Conservation (phyloP, 2,888 invertebrate species). For the Mimas tiliae region DNA sequence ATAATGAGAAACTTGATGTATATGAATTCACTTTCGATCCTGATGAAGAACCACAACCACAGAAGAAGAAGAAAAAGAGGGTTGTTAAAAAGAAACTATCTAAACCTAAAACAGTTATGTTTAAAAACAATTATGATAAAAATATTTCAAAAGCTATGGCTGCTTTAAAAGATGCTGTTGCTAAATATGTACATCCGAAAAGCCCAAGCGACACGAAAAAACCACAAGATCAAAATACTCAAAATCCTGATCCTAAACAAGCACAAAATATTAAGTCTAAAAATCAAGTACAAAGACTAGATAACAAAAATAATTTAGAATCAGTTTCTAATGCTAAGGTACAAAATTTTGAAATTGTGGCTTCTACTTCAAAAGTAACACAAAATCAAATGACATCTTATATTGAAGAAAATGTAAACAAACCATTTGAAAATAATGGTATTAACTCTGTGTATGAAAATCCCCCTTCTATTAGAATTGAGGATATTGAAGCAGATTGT, state of each 20-base stretch:
- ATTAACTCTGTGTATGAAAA: constrained; percentile 27
- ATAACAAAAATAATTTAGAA: not conserved
- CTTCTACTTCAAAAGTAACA: not conserved
- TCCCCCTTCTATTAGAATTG: constrained; percentile 57
- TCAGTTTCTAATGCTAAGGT: not conserved
- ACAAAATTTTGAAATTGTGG: not conserved
- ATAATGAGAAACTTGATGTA: constrained; percentile 60
- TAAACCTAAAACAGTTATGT: constrained; percentile 56
- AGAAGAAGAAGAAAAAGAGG: constrained; percentile 71
- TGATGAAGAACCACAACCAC: constrained; percentile 69
- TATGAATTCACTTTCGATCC: constrained; percentile 82
- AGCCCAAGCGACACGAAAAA: constrained; percentile 18
- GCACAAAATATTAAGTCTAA: not conserved
- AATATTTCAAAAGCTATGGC: constrained; percentile 68
- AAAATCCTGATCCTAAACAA: not conserved
- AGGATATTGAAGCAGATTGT: constrained; percentile 74
- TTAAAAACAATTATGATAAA: constrained; percentile 67
- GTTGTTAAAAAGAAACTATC: constrained; percentile 53
- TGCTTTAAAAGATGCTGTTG: constrained; percentile 58
- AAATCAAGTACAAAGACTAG: not conserved
- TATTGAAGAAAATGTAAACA: not conserved
- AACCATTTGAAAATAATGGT: constrained; percentile 31
- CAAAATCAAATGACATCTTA: constrained; percentile 1
- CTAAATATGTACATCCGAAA: constrained; percentile 41
- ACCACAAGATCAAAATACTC: constrained; percentile 12